Conservation (phyloP, 2,888 invertebrate species). For the Lasioglossum morio region DNA sequence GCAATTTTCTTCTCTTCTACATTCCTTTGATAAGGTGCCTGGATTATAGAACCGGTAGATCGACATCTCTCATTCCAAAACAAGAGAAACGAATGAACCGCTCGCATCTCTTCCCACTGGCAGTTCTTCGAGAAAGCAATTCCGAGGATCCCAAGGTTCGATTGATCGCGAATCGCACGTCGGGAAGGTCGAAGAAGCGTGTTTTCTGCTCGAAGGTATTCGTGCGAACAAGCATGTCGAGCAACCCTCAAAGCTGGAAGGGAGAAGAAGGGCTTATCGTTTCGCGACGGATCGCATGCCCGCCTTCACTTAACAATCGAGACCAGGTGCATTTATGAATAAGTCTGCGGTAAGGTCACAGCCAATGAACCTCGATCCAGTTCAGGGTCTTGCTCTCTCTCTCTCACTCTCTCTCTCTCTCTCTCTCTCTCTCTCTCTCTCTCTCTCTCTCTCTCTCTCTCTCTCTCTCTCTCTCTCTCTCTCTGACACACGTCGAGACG, state of each 20-base stretch:
- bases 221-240: neutral
- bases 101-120: neutral
- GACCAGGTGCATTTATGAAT: conserved; percentile 80
- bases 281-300: conserved; percentile 75
- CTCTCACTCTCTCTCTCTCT: too few relatives aligned
- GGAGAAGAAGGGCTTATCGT: conserved; percentile 28
- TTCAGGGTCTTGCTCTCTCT: conserved; percentile 76
- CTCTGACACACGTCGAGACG: conserved; percentile 27
- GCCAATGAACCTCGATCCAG: conserved; percentile 82
- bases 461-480: too few relatives aligned
- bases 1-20: neutral
- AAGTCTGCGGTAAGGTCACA: conserved; percentile 75
- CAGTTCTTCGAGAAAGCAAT: conserved; percentile 8
- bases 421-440: too few relatives aligned
- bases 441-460: too few relatives aligned
- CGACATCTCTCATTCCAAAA: neutral
- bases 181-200: conserved; percentile 15
- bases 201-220: conserved; percentile 7
- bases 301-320: conserved; percentile 79
- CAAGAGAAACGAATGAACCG: neutral
- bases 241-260: conserved; percentile 1
- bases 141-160: conserved; percentile 10
- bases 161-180: conserved; percentile 18
- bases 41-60: neutral
- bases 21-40: neutral